Percentiles rank a stretch among this genome's conserved stretches.
phyloP scores from a whole-genome alignment of 37 sponge, comb jelly and placozoan genomes.

The Beroe forskalii region DNA sequence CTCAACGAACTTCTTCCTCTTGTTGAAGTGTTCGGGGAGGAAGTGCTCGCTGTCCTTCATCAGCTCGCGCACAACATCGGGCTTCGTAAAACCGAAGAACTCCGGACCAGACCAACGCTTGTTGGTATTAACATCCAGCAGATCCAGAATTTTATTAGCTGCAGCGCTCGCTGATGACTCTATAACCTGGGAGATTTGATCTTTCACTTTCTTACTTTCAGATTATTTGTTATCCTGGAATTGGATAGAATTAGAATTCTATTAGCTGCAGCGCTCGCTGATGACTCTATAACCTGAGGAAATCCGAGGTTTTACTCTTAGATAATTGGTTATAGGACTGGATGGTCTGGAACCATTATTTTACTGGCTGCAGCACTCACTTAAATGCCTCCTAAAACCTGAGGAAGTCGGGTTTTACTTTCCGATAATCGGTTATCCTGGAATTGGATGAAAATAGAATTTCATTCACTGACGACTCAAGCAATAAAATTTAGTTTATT shows the following conservation, averaged over 20 bases:
- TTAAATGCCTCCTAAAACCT: too few relatives aligned
- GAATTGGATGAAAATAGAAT: too few relatives aligned
- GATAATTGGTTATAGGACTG: too few relatives aligned
- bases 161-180: slow-evolving; percentile 64
- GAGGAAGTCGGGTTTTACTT: too few relatives aligned
- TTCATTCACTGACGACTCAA: too few relatives aligned
- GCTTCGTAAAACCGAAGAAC: slow-evolving; percentile 65
- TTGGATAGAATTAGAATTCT: slow-evolving; percentile 24
- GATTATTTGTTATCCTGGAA: neutral
- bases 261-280: slow-evolving; percentile 64
- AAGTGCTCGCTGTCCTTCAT: slow-evolving; percentile 63
- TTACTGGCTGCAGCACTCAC: too few relatives aligned
- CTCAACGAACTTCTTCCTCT: slow-evolving; percentile 50
- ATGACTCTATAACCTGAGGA: slow-evolving; percentile 36
- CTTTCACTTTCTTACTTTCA: neutral
- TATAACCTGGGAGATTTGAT: slow-evolving; percentile 10
- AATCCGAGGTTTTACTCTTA: too few relatives aligned
- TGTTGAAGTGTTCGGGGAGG: slow-evolving; percentile 64
- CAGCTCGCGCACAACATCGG: slow-evolving; percentile 58
- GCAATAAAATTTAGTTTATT: too few relatives aligned
- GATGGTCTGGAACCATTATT: too few relatives aligned
- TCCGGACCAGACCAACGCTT: slow-evolving; percentile 56
- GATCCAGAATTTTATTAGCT: slow-evolving; percentile 62
- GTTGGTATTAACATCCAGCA: slow-evolving; percentile 64
- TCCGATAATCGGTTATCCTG: too few relatives aligned